phyloP scores from a whole-genome alignment of 2,888 invertebrate species.

The Aelia acuminata region DNA sequence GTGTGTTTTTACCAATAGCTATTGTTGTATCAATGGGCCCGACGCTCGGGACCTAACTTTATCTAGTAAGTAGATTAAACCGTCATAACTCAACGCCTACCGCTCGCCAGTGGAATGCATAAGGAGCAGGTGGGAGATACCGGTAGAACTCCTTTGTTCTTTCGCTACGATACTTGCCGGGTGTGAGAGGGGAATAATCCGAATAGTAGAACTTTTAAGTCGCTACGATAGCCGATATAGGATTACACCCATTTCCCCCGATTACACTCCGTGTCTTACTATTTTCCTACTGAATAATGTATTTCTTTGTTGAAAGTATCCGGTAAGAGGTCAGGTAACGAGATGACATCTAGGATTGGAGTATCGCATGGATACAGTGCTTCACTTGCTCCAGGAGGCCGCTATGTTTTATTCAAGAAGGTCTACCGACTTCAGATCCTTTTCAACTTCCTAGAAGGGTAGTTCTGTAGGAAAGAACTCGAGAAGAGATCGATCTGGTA shows the following conservation, averaged over 20 bases:
- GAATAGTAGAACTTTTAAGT: neutral
- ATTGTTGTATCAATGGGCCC: neutral
- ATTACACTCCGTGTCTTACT: neutral
- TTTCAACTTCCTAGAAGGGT: neutral
- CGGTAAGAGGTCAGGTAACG: neutral
- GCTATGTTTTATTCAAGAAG: constrained; percentile 1
- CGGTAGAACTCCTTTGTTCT: neutral
- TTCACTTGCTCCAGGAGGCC: neutral
- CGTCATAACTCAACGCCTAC: constrained; percentile 40
- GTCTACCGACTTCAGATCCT: neutral
- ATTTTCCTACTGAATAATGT: constrained; percentile 1
- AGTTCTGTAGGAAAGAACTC: neutral
- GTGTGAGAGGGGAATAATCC: neutral
- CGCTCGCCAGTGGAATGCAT: neutral
- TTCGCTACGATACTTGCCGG: neutral
- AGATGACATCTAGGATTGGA: neutral
- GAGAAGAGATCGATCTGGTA: neutral
- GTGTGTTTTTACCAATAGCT: neutral
- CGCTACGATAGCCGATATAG: neutral
- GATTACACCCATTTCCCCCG: neutral
- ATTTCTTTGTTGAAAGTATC: neutral
- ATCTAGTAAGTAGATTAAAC: neutral
- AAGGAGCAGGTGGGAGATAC: neutral
- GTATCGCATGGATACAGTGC: neutral
- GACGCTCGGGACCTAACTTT: neutral